These are phyloP conservation scores for Leucoraja ocellata DNA, from an alignment of 2,797 vertebrate genomes.

Conservation along the genomic window DNA sequence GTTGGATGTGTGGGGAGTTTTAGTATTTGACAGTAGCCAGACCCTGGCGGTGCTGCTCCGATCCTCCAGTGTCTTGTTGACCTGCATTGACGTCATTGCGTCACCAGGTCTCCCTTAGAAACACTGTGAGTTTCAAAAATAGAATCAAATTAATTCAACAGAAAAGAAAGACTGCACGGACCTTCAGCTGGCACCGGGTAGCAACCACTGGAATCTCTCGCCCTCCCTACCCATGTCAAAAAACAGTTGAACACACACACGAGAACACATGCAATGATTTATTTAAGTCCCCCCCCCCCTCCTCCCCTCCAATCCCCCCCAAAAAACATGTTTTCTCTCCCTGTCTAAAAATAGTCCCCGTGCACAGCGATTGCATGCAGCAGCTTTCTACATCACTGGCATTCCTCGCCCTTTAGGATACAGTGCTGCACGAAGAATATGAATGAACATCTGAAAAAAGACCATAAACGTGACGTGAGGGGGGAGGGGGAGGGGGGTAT, in stretches of 20 bases:
- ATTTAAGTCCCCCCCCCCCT: constrained; percentile 23
- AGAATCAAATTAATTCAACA: constrained; percentile 97
- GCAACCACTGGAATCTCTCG: constrained; percentile 67
- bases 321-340: constrained; percentile 45
- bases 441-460: constrained; percentile 18
- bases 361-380: constrained; percentile 70
- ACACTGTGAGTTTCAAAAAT: constrained; percentile 94
- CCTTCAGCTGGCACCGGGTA: constrained; percentile 60
- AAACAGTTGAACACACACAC: not conserved
- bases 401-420: constrained; percentile 50
- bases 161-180: constrained; percentile 60
- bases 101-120: constrained; percentile 92
- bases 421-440: constrained; percentile 45
- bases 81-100: constrained; percentile 87
- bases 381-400: constrained; percentile 67
- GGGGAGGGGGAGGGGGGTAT: too few relatives aligned
- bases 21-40: not conserved
- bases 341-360: constrained; percentile 81
- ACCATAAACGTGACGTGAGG: not conserved
- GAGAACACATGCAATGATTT: not conserved
- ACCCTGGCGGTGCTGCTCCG: constrained; percentile 56
- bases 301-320: constrained; percentile 29
- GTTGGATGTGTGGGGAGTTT: too few relatives aligned
- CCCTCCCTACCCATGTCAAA: constrained; percentile 41
- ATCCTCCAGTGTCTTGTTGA: constrained; percentile 81